phyloP scores from a whole-genome alignment of 2,797 vertebrate genomes.

The Pempheris klunzingeri region DNA sequence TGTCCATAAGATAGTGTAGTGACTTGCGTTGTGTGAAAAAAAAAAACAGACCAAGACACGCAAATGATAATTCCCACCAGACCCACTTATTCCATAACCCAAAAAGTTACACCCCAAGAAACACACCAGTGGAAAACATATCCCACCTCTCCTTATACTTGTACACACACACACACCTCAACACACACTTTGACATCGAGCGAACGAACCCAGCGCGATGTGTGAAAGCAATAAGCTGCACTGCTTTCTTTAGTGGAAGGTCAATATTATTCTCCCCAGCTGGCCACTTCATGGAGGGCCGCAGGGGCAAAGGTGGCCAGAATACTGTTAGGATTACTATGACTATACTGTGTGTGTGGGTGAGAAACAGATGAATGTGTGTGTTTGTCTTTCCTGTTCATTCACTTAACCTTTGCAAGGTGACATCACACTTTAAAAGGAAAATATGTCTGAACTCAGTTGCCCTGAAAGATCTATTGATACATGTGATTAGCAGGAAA shows the following conservation, averaged over 20 bases:
- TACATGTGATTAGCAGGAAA: conserved; percentile 44
- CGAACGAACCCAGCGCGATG: conserved; percentile 43
- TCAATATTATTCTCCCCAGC: conserved; percentile 77
- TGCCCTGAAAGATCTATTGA: conserved; percentile 42
- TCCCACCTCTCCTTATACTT: background rate
- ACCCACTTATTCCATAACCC: background rate
- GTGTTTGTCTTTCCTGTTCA: conserved; percentile 48
- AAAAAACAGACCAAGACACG: background rate
- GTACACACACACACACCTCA: background rate
- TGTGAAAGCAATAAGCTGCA: conserved; percentile 64
- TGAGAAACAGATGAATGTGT: background rate
- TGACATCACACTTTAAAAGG: conserved; percentile 47
- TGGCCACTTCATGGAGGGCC: conserved; percentile 47
- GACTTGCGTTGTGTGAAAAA: background rate
- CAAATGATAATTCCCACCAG: conserved; percentile 4
- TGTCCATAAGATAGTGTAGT: background rate
- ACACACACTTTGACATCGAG: conserved; percentile 9
- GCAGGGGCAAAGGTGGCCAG: conserved; percentile 59
- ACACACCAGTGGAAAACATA: background rate
- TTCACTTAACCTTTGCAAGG: conserved; percentile 64
- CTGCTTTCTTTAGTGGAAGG: conserved; percentile 72
- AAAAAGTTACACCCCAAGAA: background rate
- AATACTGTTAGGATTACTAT: conserved; percentile 49
- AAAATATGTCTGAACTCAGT: conserved; percentile 50
- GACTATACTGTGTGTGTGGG: conserved; percentile 19